These are phyloP conservation scores for Pseudomyrmex pallidus DNA, from an alignment of 1,140 invertebrate genomes.

Conservation along the genomic window DNA sequence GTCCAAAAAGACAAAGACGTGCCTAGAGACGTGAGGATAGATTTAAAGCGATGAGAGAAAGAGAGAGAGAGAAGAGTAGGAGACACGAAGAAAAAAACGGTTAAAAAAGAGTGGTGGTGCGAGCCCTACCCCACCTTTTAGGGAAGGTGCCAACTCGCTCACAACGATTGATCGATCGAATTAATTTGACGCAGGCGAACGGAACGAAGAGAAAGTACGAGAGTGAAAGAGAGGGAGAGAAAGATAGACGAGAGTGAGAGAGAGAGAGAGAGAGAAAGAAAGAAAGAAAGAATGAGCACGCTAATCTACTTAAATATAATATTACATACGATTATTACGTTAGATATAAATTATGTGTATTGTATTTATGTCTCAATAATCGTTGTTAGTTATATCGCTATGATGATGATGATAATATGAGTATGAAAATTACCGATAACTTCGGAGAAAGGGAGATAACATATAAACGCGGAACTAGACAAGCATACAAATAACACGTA, in stretches of 20 bases:
- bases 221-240: constrained; percentile 27
- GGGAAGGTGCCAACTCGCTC: background rate
- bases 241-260: constrained; percentile 4
- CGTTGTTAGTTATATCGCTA: constrained; percentile 83
- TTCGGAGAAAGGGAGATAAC: constrained; percentile 34
- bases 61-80: background rate
- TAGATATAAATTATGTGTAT: constrained; percentile 82
- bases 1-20: constrained; percentile 7
- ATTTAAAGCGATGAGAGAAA: constrained; percentile 4
- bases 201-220: constrained; percentile 13
- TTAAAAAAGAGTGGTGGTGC: constrained; percentile 38
- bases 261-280: constrained; percentile 15
- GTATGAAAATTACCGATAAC: constrained; percentile 56
- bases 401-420: constrained; percentile 69
- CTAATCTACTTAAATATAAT: constrained; percentile 82
- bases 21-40: background rate
- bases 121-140: constrained; percentile 47
- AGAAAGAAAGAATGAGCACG: constrained; percentile 69
- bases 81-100: background rate
- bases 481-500: constrained; percentile 38
- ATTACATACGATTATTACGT: constrained; percentile 81
- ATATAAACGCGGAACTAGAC: constrained; percentile 6
- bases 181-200: background rate
- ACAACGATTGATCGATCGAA: constrained; percentile 22
- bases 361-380: constrained; percentile 84